These are phyloP conservation scores for Drosophila mimetica DNA, from an alignment of 2,888 invertebrate genomes.

Conservation along the genomic window DNA sequence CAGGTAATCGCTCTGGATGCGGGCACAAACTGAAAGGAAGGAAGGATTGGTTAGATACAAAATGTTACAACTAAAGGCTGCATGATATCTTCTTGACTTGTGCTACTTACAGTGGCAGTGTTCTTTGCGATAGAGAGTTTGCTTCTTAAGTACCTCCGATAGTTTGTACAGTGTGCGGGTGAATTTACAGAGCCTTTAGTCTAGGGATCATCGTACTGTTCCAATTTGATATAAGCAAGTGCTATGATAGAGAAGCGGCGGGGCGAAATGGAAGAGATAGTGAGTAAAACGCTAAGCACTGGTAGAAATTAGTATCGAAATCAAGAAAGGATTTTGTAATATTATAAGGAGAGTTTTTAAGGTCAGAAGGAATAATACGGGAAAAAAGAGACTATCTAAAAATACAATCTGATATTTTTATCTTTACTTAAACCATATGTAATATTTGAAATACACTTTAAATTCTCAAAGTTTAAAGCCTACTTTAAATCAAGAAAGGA, in stretches of 20 bases:
- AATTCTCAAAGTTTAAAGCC: too few species aligned
- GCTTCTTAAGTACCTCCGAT: slow-evolving; percentile 45
- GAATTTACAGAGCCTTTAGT: slow-evolving; percentile 60
- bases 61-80: not conserved
- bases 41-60: not conserved
- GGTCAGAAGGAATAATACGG: too few species aligned
- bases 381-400: too few species aligned
- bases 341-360: too few species aligned
- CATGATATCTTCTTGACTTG: not conserved
- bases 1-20: slow-evolving; percentile 81
- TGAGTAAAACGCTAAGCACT: slow-evolving; percentile 33
- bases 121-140: slow-evolving; percentile 22
- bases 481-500: too few species aligned
- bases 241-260: slow-evolving; percentile 72
- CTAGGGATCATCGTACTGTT: slow-evolving; percentile 81
- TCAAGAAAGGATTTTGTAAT: not conserved
- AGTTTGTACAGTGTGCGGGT: slow-evolving; percentile 49
- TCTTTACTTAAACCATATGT: too few species aligned
- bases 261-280: slow-evolving; percentile 30
- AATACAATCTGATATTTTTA: too few species aligned
- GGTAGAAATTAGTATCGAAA: not conserved
- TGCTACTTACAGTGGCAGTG: slow-evolving; percentile 67
- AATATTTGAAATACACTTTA: too few species aligned
- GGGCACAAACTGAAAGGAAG: slow-evolving; percentile 80
- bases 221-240: slow-evolving; percentile 84